Evolutionary conservation across 2,888 invertebrate genomes (phyloP).

Genomic region (Volucella zonaria): DNA sequence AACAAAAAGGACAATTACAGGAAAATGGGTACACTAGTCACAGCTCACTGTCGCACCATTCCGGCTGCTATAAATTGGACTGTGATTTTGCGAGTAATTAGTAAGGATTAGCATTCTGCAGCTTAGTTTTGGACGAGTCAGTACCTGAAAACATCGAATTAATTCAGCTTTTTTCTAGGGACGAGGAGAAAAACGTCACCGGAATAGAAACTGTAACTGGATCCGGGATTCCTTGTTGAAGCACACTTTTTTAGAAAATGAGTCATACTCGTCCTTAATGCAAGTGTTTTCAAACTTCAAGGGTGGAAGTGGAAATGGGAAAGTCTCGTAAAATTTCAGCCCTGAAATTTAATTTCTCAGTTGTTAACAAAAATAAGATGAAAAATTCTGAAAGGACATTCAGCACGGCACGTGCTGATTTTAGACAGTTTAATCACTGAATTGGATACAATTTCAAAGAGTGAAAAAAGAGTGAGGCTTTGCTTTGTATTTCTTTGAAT

Average conservation of each 20-base stretch:
- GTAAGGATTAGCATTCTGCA: slow-evolving; percentile 46
- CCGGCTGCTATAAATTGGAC: slow-evolving; percentile 1
- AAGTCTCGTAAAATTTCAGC: neutral
- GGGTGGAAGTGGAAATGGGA: slow-evolving; percentile 3
- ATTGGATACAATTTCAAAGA: slow-evolving; percentile 24
- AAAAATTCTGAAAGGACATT: slow-evolving; percentile 16
- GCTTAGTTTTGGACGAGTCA: neutral
- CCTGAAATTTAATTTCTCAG: slow-evolving; percentile 4
- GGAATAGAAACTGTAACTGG: neutral
- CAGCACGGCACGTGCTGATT: slow-evolving; percentile 34
- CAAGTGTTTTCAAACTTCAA: slow-evolving; percentile 10
- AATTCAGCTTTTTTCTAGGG: slow-evolving; percentile 5
- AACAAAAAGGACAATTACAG: slow-evolving; percentile 28
- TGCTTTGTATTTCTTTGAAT: neutral
- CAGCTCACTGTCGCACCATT: neutral
- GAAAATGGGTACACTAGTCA: too few species aligned
- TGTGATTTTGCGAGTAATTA: slow-evolving; percentile 40
- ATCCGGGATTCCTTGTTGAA: slow-evolving; percentile 4
- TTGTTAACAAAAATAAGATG: neutral
- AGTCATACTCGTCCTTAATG: neutral
- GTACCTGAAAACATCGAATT: slow-evolving; percentile 29
- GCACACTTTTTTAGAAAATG: neutral
- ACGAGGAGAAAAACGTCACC: neutral
- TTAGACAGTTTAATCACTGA: slow-evolving; percentile 26
- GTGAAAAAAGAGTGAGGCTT: neutral